These are phyloP conservation scores for Drosophila tani DNA, from an alignment of 1,140 invertebrate genomes.

Conservation along the genomic window DNA sequence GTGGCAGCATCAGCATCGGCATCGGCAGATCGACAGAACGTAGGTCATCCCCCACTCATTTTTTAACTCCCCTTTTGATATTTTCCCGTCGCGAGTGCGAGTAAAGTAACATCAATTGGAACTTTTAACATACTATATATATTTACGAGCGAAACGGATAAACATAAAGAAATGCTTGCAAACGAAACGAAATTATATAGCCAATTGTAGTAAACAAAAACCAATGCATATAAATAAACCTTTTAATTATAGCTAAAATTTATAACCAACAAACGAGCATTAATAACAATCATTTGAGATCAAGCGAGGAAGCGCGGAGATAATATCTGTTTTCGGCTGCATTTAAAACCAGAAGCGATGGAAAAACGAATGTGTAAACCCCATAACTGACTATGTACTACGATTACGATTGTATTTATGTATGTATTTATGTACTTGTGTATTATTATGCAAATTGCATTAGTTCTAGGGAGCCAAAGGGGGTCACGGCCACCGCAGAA, in stretches of 20 bases:
- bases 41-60: constrained; percentile 34
- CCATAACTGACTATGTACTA: constrained; percentile 76
- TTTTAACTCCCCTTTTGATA: constrained; percentile 33
- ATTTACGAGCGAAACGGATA: constrained; percentile 45
- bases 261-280: constrained; percentile 45
- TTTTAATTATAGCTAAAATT: constrained; percentile 73
- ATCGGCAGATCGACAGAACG: constrained; percentile 34
- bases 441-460: constrained; percentile 75
- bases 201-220: constrained; percentile 68
- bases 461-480: constrained; percentile 61
- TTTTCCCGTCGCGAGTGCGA: constrained; percentile 10
- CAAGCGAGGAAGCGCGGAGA: constrained; percentile 42
- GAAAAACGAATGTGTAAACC: constrained; percentile 37
- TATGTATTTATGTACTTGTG: constrained; percentile 77
- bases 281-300: constrained; percentile 60
- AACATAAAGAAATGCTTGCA: constrained; percentile 50
- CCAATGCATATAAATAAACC: constrained; percentile 54
- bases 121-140: constrained; percentile 44
- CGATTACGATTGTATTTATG: constrained; percentile 78
- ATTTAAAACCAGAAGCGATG: constrained; percentile 58
- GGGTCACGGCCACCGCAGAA: constrained; percentile 19
- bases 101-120: constrained; percentile 25
- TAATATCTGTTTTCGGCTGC: constrained; percentile 73
- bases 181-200: constrained; percentile 61
- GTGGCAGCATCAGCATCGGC: constrained; percentile 49